phyloP scores from a whole-genome alignment of 1,140 invertebrate species.

The Triops cancriformis region DNA sequence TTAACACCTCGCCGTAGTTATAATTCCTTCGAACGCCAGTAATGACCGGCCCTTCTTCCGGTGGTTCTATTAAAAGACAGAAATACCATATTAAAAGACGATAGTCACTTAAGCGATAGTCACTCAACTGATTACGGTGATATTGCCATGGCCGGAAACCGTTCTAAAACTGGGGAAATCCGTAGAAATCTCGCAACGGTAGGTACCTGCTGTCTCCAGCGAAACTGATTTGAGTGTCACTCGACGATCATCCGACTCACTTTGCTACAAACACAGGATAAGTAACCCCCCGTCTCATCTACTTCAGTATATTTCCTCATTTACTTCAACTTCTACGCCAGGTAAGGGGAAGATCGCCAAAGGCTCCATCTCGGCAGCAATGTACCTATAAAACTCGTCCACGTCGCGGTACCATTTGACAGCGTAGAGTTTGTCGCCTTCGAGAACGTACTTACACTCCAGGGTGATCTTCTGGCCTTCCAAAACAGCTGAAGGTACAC shows the following conservation, averaged over 20 bases:
- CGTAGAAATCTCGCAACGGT: conserved; percentile 24
- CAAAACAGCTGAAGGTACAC: conserved; percentile 29
- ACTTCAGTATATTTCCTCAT: not conserved
- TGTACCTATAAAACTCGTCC: conserved; percentile 34
- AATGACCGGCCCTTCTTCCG: conserved; percentile 22
- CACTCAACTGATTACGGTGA: conserved; percentile 24
- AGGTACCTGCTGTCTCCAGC: conserved; percentile 19
- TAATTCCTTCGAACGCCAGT: conserved; percentile 20
- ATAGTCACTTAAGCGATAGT: not conserved
- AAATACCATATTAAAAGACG: not conserved
- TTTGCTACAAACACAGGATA: conserved; percentile 8
- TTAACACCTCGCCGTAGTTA: conserved; percentile 17
- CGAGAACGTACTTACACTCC: conserved; percentile 30
- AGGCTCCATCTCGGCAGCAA: conserved; percentile 22
- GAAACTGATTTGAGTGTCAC: conserved; percentile 22
- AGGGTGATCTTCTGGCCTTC: conserved; percentile 30
- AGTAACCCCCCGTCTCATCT: not conserved
- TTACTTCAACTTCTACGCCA: conserved; percentile 34
- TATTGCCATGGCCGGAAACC: conserved; percentile 17
- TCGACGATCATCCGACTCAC: conserved; percentile 18
- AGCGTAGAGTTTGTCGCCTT: conserved; percentile 34
- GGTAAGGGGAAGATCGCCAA: conserved; percentile 30
- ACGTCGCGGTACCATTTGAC: conserved; percentile 38
- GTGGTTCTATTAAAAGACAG: conserved; percentile 4
- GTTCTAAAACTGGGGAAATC: conserved; percentile 22